Evolutionary conservation across 2,888 invertebrate genomes (phyloP), one percentile per base, ranked within the genome.

Genomic region (Prionchulus punctatus): DNA sequence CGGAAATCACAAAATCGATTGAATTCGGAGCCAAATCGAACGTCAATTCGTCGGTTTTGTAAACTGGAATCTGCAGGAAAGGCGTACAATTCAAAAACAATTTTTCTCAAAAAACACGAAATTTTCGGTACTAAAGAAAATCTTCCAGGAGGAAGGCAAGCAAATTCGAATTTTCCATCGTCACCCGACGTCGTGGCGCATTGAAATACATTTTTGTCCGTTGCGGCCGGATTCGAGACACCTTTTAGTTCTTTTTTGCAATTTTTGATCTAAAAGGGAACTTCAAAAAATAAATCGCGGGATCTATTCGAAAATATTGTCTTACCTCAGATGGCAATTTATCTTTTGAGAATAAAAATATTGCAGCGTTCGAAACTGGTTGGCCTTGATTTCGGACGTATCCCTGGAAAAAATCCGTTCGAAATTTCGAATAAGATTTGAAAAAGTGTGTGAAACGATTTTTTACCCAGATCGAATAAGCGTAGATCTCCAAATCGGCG

Each of bases 81-180:
- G 4, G 36, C 36, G 12, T 18, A 7, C 36, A 36, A 12, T 36
- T 36, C 18, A 36, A 12, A 36, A 36, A 36, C 18, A 18, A 36
- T 36, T 18, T 18, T 7, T 12, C 36, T 36, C 36, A 36, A 36
- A 36, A 36, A 36, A 18, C 18, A 12, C 36, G 12, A 7, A 36
- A 36, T 18, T 7, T 21, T 12, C 47, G 4, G 7, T 23, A 45
- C 47, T 23, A 45, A 12, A 45, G 23, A 12, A 70, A 91, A 94
- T 58, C 81, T 78, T 2, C 90, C 92, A 18, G 84, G 81, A 0
- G 86, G 83, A 1, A 94, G 78, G 53, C 83, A 78, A 1, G 82
- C 81, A 65, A 91, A 91, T 2, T 71, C 72, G 70, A 89, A 36
- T 36, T 7, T 36, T 36, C 36, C 36, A 12, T 36, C 18, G 36